Evolutionary conservation across 2,888 invertebrate species (phyloP), one percentile per base, ranked within the genome.

Genomic region (Metallyticus violacea): DNA sequence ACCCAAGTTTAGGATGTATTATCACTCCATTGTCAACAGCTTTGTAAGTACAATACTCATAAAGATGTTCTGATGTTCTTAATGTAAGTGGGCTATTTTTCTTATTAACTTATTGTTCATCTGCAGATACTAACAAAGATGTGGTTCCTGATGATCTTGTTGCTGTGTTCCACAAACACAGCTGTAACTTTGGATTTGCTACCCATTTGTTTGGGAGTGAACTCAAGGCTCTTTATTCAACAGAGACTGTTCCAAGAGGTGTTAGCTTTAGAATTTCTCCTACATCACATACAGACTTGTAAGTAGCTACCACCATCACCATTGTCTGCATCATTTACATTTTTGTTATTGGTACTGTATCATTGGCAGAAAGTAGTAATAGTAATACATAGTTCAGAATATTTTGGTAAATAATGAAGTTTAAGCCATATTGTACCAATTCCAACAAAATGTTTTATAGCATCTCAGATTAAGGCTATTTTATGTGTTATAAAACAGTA

Each of bases 151-250:
- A 98, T 91, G 98, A 98, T 91, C 93, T 98, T 90, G 97, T 99
- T 1, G 96, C 97, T 0, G 97, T 98, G 2, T 99, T 99, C 92
- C 97, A 98, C 92, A 97, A 97, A 90, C 96, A 97, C 90, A 95
- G 95, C 86, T 99, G 98, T 92, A 98, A 97, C 91, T 99, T 99
- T 92, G 98, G 98, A n/a, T 99, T 99, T 92, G 98, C 97, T 0
- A 97, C 98, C 26, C 98, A 99, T 91, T 93, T 99, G n/a, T 99
- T 99, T 91, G 97, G 98, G 0, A 96, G 97, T 85, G 99, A 99
- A 91, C 93, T 99, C 88, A 98, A 98, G 93, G 95, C 96, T 1
- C 92, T 97, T 22, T 96, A 95, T 90, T 94, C 95, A 3, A 93
- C 95, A 89, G 96, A 96, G 89, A 95, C 94, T 83, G 96, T 95